These are phyloP conservation scores for Vanessa cardui DNA, from an alignment of 2,888 invertebrate genomes.

Conservation along the genomic window DNA sequence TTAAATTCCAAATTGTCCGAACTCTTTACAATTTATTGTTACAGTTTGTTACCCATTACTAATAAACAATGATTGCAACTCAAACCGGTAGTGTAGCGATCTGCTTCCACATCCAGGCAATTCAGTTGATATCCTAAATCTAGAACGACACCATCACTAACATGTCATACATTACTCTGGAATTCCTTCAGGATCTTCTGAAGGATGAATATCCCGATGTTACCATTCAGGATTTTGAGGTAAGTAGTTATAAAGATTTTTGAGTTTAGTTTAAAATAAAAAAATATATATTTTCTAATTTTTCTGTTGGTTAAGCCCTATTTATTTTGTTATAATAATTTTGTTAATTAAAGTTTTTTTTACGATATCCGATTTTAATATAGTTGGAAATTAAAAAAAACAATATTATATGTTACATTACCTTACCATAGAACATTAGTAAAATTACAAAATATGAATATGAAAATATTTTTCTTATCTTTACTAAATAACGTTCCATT, in stretches of 20 bases:
- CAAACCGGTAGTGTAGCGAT: constrained; percentile 38
- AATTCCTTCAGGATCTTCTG: constrained; percentile 80
- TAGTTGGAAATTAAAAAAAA: no score
- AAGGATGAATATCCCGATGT: constrained; percentile 82
- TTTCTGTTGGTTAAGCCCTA: no score
- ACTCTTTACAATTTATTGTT: constrained; percentile 16
- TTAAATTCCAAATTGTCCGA: neutral
- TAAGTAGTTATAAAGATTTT: constrained; percentile 42
- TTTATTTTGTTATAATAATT: no score
- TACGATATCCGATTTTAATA: no score
- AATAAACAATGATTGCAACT: constrained; percentile 37
- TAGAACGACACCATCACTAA: constrained; percentile 25
- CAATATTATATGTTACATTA: no score
- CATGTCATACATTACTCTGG: constrained; percentile 77
- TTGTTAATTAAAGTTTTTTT: no score
- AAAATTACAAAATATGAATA: no score
- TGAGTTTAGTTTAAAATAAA: neutral
- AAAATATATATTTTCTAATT: neutral
- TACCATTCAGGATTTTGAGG: constrained; percentile 80
- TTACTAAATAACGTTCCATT: neutral
- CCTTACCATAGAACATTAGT: no score
- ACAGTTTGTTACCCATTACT: constrained; percentile 34
- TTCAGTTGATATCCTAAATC: constrained; percentile 36
- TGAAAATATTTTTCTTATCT: no score
- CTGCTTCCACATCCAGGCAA: constrained; percentile 35